These are phyloP conservation scores for Plutella xylostella DNA, from an alignment of 2,888 invertebrate species.

Conservation along the genomic window DNA sequence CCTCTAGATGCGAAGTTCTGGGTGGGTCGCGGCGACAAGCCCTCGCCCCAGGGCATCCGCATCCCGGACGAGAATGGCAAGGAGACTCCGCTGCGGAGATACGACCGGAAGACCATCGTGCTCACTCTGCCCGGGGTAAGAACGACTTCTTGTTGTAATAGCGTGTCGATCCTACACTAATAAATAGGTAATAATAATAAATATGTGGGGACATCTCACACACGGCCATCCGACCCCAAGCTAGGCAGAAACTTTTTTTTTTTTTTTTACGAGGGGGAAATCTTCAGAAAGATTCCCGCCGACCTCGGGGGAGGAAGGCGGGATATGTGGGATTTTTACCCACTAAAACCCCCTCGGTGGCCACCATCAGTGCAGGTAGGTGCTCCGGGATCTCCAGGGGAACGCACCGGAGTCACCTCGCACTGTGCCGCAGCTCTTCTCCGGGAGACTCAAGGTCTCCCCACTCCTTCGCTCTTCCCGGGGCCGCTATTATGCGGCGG, in stretches of 20 bases:
- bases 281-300: no score
- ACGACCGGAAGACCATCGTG: constrained; percentile 89
- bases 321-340: no score
- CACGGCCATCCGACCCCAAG: neutral
- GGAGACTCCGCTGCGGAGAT: constrained; percentile 80
- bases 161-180: neutral
- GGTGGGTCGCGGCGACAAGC: constrained; percentile 86
- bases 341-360: no score
- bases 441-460: no score
- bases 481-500: no score
- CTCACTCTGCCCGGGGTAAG: constrained; percentile 82
- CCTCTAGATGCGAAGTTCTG: constrained; percentile 97
- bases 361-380: no score
- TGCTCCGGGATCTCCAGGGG: no score
- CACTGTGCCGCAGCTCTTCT: no score
- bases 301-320: no score
- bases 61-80: constrained; percentile 94
- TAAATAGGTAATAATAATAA: neutral
- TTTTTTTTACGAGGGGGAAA: neutral
- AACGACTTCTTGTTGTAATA: neutral
- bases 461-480: no score
- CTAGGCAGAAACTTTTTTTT: neutral
- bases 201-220: neutral
- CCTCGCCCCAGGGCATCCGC: constrained; percentile 84
- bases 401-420: no score